A percentile compares a stretch with the other conserved stretches of the same genome.
Evolutionary conservation across 2,888 invertebrate genomes (phyloP).

Genomic region (Endomychus coccineus): DNA sequence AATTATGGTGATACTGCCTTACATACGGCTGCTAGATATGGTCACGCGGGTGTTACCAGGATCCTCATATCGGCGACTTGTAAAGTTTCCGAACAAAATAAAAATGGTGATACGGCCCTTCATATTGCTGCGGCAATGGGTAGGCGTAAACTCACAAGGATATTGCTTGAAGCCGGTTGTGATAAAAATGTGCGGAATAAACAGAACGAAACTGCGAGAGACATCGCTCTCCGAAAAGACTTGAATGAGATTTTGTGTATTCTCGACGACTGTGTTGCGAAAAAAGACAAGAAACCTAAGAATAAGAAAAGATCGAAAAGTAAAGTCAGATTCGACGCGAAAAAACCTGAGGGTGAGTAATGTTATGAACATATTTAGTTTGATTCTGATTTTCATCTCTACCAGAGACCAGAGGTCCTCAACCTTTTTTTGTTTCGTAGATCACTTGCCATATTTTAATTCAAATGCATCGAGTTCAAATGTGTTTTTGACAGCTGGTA

Average conservation of each 20-base stretch:
- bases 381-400: no score
- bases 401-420: no score
- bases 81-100: slow-evolving; percentile 78
- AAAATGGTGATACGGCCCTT: slow-evolving; percentile 91
- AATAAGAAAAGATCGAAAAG: slow-evolving; percentile 43
- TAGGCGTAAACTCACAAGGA: slow-evolving; percentile 79
- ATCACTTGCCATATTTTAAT: no score
- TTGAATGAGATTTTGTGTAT: slow-evolving; percentile 77
- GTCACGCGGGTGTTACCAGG: slow-evolving; percentile 91
- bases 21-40: slow-evolving; percentile 91
- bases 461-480: no score
- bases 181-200: slow-evolving; percentile 66
- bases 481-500: no score
- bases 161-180: slow-evolving; percentile 81
- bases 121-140: slow-evolving; percentile 95
- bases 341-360: slow-evolving; percentile 8
- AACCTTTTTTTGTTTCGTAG: no score
- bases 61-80: slow-evolving; percentile 88
- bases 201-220: slow-evolving; percentile 82
- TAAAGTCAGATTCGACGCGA: slow-evolving; percentile 37
- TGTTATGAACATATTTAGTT: no score
- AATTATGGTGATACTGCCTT: slow-evolving; percentile 93
- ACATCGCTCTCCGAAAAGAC: slow-evolving; percentile 83
- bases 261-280: slow-evolving; percentile 47
- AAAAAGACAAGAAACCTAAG: slow-evolving; percentile 50